Percentiles rank a stretch among this genome's conserved stretches.
These are phyloP conservation scores for Hirtodrosophila alboralis DNA, from an alignment of 2,888 invertebrate species.

Conservation along the genomic window DNA sequence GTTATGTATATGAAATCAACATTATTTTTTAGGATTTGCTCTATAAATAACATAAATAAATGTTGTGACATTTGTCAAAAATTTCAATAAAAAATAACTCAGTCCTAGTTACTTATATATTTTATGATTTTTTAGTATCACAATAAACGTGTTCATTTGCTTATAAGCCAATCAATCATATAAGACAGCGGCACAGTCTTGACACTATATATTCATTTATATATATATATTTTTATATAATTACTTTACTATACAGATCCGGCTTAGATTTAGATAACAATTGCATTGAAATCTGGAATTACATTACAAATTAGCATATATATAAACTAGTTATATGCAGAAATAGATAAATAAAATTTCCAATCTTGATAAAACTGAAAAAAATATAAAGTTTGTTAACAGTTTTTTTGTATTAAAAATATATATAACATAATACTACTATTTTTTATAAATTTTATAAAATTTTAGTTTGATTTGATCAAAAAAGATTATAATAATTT, in stretches of 20 bases:
- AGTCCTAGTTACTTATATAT: not conserved
- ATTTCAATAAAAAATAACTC: not conserved
- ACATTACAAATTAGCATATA: conserved; percentile 31
- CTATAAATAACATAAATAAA: conserved; percentile 2
- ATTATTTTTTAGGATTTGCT: conserved; percentile 5
- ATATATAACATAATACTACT: too few relatives aligned
- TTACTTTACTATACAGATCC: conserved; percentile 28
- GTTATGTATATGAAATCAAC: conserved; percentile 7
- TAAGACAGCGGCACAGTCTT: conserved; percentile 5
- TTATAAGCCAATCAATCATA: conserved; percentile 36
- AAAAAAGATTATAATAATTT: too few relatives aligned
- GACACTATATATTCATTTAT: conserved; percentile 3
- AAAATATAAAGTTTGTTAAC: too few relatives aligned
- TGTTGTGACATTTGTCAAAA: not conserved
- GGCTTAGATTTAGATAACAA: conserved; percentile 9
- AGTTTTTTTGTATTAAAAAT: too few relatives aligned
- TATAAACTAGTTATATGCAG: not conserved
- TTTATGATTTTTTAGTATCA: not conserved
- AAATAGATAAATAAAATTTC: too few relatives aligned
- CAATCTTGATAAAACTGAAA: too few relatives aligned
- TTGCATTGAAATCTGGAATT: conserved; percentile 28
- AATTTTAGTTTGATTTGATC: too few relatives aligned
- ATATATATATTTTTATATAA: conserved; percentile 20
- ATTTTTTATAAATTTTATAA: too few relatives aligned
- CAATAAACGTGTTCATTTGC: conserved; percentile 4